Percentiles rank a stretch among this genome's conserved stretches.
phyloP scores from a whole-genome alignment of 2,113 vertebrate genomes.

The Centropus bengalensis region DNA sequence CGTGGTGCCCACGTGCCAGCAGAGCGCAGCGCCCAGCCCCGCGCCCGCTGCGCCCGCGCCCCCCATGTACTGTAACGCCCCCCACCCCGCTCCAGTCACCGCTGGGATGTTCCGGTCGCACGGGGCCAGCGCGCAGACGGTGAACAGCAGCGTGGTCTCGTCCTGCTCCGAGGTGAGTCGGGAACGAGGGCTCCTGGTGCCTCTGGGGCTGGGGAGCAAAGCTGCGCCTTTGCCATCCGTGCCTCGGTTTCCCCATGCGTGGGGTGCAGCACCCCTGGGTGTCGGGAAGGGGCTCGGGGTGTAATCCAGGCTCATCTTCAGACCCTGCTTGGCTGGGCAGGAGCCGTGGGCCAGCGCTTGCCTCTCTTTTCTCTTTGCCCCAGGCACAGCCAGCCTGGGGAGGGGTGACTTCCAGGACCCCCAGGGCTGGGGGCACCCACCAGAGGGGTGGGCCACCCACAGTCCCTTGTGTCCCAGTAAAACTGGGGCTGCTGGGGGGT shows the following conservation, averaged over 20 bases:
- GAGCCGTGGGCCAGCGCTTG: not conserved
- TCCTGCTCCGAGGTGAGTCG: constrained; percentile 88
- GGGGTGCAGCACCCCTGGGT: not conserved
- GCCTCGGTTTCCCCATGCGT: fast-evolving
- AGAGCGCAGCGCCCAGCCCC: constrained; percentile 56
- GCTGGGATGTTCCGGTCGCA: constrained; percentile 87
- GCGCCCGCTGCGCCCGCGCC: constrained; percentile 57
- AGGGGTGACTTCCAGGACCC: fast-evolving
- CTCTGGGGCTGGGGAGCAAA: not conserved
- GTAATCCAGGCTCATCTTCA: not conserved
- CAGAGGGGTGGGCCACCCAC: fast-evolving
- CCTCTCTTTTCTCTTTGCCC: not conserved
- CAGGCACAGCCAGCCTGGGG: fast-evolving
- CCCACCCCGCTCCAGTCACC: constrained; percentile 81
- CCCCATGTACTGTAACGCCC: constrained; percentile 79
- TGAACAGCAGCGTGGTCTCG: constrained; percentile 74
- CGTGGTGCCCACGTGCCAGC: constrained; percentile 63
- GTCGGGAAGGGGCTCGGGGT: not conserved
- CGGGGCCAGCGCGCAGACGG: constrained; percentile 69
- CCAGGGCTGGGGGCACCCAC: not conserved
- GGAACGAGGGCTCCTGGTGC: fast-evolving
- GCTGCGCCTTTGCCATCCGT: fast-evolving
- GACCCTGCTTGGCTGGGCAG: not conserved
- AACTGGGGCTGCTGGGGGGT: not conserved
- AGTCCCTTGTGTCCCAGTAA: not conserved